A percentile compares a stretch with the other conserved stretches of the same genome.
These are phyloP conservation scores for Choloepus hoffmanni DNA, from an alignment of 2,113 vertebrate species.

Conservation along the genomic window DNA sequence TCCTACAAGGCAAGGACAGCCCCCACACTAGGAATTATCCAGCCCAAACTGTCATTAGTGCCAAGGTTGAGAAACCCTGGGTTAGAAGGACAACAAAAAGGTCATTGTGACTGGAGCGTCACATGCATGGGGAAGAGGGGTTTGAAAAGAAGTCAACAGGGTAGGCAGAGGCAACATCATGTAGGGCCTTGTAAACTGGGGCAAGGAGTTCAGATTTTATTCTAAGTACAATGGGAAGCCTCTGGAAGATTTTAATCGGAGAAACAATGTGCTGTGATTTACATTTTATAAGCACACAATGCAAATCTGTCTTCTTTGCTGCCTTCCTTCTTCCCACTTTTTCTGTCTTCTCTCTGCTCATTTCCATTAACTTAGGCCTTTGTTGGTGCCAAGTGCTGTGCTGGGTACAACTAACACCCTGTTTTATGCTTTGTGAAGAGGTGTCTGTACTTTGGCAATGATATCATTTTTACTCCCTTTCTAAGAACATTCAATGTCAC, in stretches of 20 bases:
- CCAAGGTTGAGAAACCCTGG: not conserved
- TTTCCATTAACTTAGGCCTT: not conserved
- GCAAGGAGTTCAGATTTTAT: not conserved
- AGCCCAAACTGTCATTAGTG: not conserved
- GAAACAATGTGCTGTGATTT: fast-evolving
- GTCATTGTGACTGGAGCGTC: not conserved
- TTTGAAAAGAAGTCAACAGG: not conserved
- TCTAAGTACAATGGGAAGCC: not conserved
- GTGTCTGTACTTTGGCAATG: not conserved
- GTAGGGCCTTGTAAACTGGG: not conserved
- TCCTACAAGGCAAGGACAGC: not conserved
- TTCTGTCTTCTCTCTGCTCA: not conserved
- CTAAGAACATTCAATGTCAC: not conserved
- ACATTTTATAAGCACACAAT: not conserved
- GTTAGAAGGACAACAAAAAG: not conserved
- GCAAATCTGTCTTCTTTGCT: not conserved
- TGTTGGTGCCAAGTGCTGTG: not conserved
- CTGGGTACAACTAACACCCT: not conserved
- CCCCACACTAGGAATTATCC: not conserved
- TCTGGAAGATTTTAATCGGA: not conserved
- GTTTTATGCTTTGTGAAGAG: not conserved
- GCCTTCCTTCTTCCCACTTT: not conserved
- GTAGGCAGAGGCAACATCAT: fast-evolving
- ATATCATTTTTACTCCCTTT: not conserved
- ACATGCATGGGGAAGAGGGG: fast-evolving